Evolutionary conservation across 1,140 invertebrate species (phyloP), one percentile per base, ranked within the genome.

Genomic region (Papilio glaucus): DNA sequence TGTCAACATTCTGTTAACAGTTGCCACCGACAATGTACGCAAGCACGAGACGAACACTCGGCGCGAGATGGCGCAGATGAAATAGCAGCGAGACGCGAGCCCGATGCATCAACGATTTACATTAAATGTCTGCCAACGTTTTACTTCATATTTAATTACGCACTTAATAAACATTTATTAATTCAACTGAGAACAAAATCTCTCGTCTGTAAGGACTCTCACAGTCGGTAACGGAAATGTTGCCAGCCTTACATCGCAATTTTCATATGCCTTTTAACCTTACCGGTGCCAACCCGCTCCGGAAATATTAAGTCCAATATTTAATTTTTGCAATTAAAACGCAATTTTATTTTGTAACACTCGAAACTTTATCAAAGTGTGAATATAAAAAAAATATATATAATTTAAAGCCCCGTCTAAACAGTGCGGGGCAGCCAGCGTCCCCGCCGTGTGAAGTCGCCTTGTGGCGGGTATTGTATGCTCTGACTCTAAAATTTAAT

Each of bases 221-320:
- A 85, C 82, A 80, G 77, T 83, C 82, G 82, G 82, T 79, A 85
- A 88, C 86, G 85, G 90, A 87, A 92, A 90, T 89, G 86, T 85
- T 89, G 74, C 83, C 82, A 88, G 80, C 87, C 88, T 91, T 89
- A 91, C 89, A 85, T 92, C 90, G 90, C 90, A 92, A 91, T 92
- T 90, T 83, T 84, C 84, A 90, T 82, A 92, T 90, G 90, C 86
- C 85, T 86, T 87, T 92, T 92, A 89, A 90, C 88, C 85, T 88
- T 87, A 81, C 80, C 85, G 85, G 10, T 81, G 84, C 85, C 86
- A 86, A 85, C 82, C 84, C 80, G 82, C 83, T 81, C 70, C 80
- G 79, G 84, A 85, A 79, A 81, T 84, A 88, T 86, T 85, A 82
- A 87, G 83, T 89, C 85, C 86, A 85, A 89, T 88, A 82, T 85